Evolutionary conservation across 2,888 invertebrate species (phyloP).

Genomic region (Merodon equestris): DNA sequence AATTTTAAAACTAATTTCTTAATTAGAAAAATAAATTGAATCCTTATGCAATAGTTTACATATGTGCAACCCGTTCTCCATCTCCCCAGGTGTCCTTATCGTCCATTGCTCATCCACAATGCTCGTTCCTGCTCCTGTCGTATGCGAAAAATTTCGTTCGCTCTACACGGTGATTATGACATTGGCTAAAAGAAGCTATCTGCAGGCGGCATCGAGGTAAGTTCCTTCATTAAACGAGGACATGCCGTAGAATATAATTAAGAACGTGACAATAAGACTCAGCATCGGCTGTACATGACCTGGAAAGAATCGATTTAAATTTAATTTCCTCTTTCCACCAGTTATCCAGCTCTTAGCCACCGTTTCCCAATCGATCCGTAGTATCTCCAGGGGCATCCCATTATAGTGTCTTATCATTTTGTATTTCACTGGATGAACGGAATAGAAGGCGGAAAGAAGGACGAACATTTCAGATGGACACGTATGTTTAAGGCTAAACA

Average conservation of each 20-base stretch:
- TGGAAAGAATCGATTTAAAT: constrained; percentile 68
- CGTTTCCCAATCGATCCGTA: not conserved
- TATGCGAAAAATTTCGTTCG: not conserved
- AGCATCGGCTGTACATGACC: constrained; percentile 66
- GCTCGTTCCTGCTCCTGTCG: no score
- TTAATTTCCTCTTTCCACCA: constrained; percentile 47
- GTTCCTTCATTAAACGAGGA: constrained; percentile 65
- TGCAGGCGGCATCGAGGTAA: constrained; percentile 57
- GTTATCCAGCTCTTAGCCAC: not conserved
- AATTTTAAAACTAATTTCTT: constrained; percentile 57
- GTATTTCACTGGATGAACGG: constrained; percentile 59
- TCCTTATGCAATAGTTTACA: constrained; percentile 62
- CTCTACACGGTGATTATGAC: constrained; percentile 52
- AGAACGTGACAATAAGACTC: constrained; percentile 68
- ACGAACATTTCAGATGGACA: not conserved
- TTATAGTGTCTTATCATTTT: constrained; percentile 22
- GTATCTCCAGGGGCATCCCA: no score
- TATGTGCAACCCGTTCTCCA: constrained; percentile 43
- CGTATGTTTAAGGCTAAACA: not conserved
- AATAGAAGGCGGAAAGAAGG: constrained; percentile 34
- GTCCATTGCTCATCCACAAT: no score
- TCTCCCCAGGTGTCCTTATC: no score
- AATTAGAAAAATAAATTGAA: constrained; percentile 65
- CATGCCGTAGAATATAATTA: constrained; percentile 63
- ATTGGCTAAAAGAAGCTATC: constrained; percentile 64